Conservation (phyloP, 2,888 invertebrate species). For the Ptilodon capucinus region DNA sequence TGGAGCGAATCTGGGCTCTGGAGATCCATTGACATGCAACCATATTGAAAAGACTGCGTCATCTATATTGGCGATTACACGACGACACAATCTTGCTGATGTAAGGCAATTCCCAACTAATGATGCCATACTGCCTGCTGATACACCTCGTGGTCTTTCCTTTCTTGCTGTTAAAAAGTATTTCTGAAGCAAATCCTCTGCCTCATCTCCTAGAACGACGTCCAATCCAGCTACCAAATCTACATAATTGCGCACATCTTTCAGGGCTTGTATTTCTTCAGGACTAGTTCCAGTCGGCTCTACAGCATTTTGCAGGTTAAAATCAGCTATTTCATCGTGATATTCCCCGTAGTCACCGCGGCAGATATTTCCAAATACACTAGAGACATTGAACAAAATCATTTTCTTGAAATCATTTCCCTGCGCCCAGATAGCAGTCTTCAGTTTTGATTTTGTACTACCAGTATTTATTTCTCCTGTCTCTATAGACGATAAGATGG, state of each 20-base stretch:
- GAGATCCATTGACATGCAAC: conserved; percentile 65
- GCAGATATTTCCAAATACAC: conserved; percentile 63
- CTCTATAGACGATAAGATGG: conserved; percentile 59
- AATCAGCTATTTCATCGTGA: conserved; percentile 61
- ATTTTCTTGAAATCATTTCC: conserved; percentile 68
- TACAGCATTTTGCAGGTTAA: conserved; percentile 50
- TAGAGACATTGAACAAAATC: conserved; percentile 56
- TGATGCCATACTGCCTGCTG: conserved; percentile 57
- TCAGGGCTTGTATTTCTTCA: conserved; percentile 53
- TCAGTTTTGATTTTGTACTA: conserved; percentile 44
- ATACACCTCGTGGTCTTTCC: conserved; percentile 55
- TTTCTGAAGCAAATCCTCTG: conserved; percentile 55
- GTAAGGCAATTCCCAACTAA: conserved; percentile 56
- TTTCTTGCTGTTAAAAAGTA: conserved; percentile 70
- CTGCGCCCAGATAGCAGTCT: conserved; percentile 69
- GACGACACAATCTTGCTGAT: conserved; percentile 65
- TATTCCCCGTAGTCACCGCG: conserved; percentile 63
- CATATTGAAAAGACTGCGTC: conserved; percentile 74
- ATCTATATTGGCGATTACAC: conserved; percentile 52
- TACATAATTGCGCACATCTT: conserved; percentile 54
- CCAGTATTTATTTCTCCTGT: conserved; percentile 52
- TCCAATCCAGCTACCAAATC: conserved; percentile 58
- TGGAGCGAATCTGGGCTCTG: conserved; percentile 68
- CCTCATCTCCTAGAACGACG: conserved; percentile 46
- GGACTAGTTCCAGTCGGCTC: conserved; percentile 34